Conservation (phyloP, 1,140 invertebrate species). For the Dinoponera quadriceps region DNA sequence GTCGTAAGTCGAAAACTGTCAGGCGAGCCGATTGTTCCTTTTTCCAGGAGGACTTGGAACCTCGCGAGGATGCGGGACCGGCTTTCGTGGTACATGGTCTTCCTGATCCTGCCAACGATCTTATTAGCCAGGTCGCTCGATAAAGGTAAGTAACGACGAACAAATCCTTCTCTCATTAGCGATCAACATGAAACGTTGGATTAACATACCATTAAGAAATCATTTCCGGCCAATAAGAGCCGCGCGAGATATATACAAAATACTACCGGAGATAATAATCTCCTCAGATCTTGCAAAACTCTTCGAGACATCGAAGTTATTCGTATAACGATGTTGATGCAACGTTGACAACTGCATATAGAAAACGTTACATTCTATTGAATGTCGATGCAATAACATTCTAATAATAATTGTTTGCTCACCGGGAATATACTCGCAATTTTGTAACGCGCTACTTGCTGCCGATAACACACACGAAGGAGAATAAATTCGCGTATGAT, state of each 20-base stretch:
- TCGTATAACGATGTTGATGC: no score
- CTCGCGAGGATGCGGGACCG: constrained; percentile 84
- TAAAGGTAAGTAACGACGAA: constrained; percentile 79
- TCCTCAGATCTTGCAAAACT: no score
- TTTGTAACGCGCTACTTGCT: neutral
- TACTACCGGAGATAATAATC: no score
- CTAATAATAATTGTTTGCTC: neutral
- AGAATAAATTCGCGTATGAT: neutral
- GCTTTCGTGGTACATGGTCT: constrained; percentile 85
- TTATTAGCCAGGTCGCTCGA: constrained; percentile 85
- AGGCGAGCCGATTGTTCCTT: constrained; percentile 23
- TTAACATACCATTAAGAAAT: neutral
- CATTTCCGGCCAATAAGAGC: no score
- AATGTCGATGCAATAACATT: no score
- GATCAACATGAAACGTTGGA: no score
- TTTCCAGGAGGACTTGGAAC: constrained; percentile 78
- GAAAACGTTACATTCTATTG: no score
- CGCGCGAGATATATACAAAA: no score
- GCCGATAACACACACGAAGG: neutral
- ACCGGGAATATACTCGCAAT: neutral
- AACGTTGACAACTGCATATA: no score
- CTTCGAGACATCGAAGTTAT: no score
- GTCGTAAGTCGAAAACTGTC: constrained; percentile 43
- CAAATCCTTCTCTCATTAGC: neutral
- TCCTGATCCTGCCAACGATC: constrained; percentile 84